Conservation (phyloP, 1,140 invertebrate species). For the Tetramorium simillimum region DNA sequence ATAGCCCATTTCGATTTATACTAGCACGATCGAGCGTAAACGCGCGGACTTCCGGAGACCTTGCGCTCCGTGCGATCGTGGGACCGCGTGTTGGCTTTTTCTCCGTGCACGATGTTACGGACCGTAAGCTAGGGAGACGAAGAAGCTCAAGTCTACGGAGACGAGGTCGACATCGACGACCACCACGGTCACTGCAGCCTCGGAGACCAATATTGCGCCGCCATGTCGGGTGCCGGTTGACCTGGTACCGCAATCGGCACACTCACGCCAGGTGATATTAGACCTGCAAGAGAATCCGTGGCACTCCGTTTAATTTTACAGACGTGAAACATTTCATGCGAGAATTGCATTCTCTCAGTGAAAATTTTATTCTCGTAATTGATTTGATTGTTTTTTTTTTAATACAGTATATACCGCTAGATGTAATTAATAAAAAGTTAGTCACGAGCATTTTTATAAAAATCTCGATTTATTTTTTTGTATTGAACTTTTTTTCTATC, state of each 20-base stretch:
- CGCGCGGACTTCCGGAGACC: not conserved
- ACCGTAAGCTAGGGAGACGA: slow-evolving; percentile 64
- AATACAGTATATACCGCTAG: not conserved
- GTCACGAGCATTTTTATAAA: not conserved
- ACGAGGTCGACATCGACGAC: slow-evolving; percentile 81
- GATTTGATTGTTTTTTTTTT: not conserved
- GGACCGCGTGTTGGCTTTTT: not conserved
- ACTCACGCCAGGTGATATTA: slow-evolving; percentile 90
- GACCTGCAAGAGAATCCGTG: slow-evolving; percentile 83
- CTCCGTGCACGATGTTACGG: not conserved
- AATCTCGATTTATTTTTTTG: not conserved
- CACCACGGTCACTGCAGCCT: slow-evolving; percentile 88
- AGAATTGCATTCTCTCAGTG: not conserved
- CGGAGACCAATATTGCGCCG: slow-evolving; percentile 89
- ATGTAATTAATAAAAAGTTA: not conserved
- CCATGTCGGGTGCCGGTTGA: slow-evolving; percentile 87
- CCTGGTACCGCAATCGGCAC: slow-evolving; percentile 90
- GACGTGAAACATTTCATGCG: not conserved
- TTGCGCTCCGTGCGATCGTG: not conserved
- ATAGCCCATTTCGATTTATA: slow-evolving; percentile 33
- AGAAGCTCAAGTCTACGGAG: slow-evolving; percentile 79
- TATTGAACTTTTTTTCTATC: not conserved
- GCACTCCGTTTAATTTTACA: not conserved
- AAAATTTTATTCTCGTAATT: not conserved
- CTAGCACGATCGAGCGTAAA: slow-evolving; percentile 22